These are phyloP conservation scores for Coecobrya sp. DNA, from an alignment of 2,888 invertebrate genomes.

Conservation along the genomic window DNA sequence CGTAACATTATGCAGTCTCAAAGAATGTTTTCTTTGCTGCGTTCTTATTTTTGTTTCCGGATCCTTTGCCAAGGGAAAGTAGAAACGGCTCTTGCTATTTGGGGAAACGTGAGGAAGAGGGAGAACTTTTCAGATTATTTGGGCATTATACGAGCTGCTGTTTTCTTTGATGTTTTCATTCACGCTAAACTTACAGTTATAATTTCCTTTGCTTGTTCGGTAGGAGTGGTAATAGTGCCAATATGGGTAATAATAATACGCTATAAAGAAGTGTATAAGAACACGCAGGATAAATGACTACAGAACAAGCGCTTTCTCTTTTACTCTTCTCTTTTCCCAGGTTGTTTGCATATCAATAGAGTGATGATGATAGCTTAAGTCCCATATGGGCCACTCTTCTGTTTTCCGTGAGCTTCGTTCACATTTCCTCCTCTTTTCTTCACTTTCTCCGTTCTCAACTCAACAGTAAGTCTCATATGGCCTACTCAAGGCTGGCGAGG, in stretches of 20 bases:
- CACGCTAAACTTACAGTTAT: not conserved
- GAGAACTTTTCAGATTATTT: not conserved
- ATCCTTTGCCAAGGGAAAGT: not conserved
- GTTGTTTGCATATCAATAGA: slow-evolving; percentile 67
- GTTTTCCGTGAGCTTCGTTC: not conserved
- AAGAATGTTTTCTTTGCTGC: not conserved
- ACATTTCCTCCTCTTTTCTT: not conserved
- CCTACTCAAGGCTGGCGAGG: not conserved
- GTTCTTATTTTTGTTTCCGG: not conserved
- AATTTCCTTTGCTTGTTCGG: not conserved
- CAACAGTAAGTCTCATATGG: not conserved
- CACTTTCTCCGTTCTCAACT: not conserved
- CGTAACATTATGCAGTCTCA: not conserved
- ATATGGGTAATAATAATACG: not conserved
- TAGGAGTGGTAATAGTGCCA: not conserved
- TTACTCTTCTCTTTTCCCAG: not conserved
- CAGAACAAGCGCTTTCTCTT: not conserved
- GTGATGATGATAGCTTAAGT: slow-evolving; percentile 16
- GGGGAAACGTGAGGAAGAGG: too few relatives aligned
- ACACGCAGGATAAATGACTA: slow-evolving; percentile 27
- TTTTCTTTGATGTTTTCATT: not conserved
- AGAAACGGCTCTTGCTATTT: too few relatives aligned
- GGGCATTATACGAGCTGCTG: not conserved
- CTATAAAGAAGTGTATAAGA: too few relatives aligned
- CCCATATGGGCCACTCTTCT: slow-evolving; percentile 6